Percentiles rank a stretch among this genome's conserved stretches.
Conservation (phyloP, 2,888 invertebrate genomes). For the Eupsilia transversa region DNA sequence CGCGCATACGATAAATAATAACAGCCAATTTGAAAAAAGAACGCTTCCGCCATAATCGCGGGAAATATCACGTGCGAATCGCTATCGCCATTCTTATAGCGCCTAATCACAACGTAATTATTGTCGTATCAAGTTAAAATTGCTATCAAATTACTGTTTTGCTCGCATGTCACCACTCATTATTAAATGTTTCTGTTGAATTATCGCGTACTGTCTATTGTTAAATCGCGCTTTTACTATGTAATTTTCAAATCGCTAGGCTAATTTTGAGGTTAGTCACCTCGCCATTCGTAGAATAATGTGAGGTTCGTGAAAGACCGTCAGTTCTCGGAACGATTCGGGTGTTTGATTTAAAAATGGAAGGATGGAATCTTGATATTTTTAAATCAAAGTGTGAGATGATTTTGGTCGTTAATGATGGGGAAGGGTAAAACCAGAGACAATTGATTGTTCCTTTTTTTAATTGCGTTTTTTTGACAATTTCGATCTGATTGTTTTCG, state of each 20-base stretch:
- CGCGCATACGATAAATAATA: conserved; percentile 53
- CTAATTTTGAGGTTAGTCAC: conserved; percentile 67
- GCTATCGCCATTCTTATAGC: conserved; percentile 67
- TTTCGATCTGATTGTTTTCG: conserved; percentile 22
- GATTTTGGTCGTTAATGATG: conserved; percentile 66
- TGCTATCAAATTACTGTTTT: conserved; percentile 75
- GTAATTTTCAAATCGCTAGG: conserved; percentile 66
- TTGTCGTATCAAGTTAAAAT: conserved; percentile 74
- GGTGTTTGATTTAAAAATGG: conserved; percentile 69
- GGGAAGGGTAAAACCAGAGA: conserved; percentile 52
- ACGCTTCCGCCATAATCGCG: conserved; percentile 66
- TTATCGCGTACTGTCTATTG: conserved; percentile 62
- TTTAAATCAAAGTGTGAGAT: conserved; percentile 67
- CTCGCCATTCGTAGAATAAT: conserved; percentile 60
- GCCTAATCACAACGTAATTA: conserved; percentile 73
- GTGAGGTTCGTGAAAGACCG: conserved; percentile 60
- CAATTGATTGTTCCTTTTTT: conserved; percentile 55
- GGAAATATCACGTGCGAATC: conserved; percentile 67
- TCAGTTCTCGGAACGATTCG: conserved; percentile 65
- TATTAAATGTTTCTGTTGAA: conserved; percentile 58
- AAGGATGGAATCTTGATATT: conserved; percentile 63
- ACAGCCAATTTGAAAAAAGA: conserved; percentile 68
- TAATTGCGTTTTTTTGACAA: conserved; percentile 26
- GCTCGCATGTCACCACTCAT: conserved; percentile 74
- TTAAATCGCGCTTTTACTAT: conserved; percentile 52